Evolutionary conservation across 2,888 invertebrate genomes (phyloP).

Genomic region (Neelides folsomi): DNA sequence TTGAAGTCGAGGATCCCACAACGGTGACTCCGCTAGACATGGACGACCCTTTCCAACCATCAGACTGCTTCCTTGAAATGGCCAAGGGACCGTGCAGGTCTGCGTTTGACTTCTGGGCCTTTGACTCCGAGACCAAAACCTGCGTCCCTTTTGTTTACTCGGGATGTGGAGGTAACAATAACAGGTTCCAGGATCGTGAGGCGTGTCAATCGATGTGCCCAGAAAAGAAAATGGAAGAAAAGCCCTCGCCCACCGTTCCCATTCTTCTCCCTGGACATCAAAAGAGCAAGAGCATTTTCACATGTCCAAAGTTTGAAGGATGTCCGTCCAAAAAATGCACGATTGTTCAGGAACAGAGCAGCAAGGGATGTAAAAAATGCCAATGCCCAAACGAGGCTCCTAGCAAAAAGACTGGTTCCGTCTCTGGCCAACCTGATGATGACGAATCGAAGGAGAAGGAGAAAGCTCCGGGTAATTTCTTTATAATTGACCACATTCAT

Average conservation of each 20-base stretch:
- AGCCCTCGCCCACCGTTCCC: not conserved
- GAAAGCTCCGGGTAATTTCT: constrained; percentile 6
- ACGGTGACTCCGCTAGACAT: not conserved
- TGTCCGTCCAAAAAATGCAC: constrained; percentile 29
- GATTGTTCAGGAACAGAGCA: constrained; percentile 23
- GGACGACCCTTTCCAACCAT: constrained; percentile 17
- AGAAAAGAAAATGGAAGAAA: not conserved
- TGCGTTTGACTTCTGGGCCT: constrained; percentile 36
- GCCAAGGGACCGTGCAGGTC: constrained; percentile 33
- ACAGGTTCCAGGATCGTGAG: constrained; percentile 22
- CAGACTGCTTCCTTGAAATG: constrained; percentile 28
- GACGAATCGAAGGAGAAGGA: constrained; percentile 6
- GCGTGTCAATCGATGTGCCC: constrained; percentile 15
- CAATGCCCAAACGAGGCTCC: constrained; percentile 13
- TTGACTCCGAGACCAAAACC: constrained; percentile 34
- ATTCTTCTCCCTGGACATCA: too few species aligned
- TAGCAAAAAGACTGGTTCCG: constrained; percentile 8
- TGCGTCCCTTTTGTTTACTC: constrained; percentile 38
- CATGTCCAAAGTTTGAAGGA: constrained; percentile 29
- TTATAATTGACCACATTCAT: not conserved
- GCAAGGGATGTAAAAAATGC: constrained; percentile 29
- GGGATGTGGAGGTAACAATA: constrained; percentile 36
- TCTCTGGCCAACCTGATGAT: constrained; percentile 13
- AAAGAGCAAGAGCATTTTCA: not conserved
- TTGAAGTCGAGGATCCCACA: constrained; percentile 17